Conservation (phyloP, 2,113 vertebrate species). For the Engraulis encrasicolus region DNA sequence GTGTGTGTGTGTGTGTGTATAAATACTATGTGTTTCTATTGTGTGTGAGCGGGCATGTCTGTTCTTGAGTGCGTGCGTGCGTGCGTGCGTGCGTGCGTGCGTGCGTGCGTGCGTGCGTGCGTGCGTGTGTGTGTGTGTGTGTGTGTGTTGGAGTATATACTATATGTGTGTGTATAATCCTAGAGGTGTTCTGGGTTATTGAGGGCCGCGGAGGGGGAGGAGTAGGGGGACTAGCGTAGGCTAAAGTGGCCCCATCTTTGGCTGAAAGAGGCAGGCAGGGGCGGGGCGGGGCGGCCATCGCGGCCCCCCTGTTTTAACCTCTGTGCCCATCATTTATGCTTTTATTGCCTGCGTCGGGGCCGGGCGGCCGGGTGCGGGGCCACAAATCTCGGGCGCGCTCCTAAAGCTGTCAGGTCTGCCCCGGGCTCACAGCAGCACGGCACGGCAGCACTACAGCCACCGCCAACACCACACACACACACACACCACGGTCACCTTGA, state of each 20-base stretch:
- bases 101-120: too few relatives aligned
- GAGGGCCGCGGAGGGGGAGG: constrained; percentile 35
- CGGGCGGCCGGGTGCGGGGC: constrained; percentile 72
- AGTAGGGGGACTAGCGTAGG: constrained; percentile 47
- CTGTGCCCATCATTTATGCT: constrained; percentile 73
- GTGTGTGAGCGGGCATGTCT: too few relatives aligned
- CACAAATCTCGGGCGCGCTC: constrained; percentile 77
- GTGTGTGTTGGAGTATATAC: too few relatives aligned
- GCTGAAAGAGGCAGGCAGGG: constrained; percentile 49
- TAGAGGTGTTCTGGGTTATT: constrained; percentile 13
- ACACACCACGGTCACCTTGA: constrained; percentile 80
- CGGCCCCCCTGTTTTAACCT: constrained; percentile 77
- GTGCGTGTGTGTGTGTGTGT: too few relatives aligned
- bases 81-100: too few relatives aligned
- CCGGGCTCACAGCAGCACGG: constrained; percentile 68
- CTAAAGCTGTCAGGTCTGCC: constrained; percentile 78
- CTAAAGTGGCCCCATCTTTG: constrained; percentile 36
- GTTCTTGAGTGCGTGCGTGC: too few relatives aligned
- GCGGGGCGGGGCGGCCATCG: constrained; percentile 55
- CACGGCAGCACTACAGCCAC: too few relatives aligned
- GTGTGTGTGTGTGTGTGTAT: too few relatives aligned
- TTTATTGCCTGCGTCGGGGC: constrained; percentile 73
- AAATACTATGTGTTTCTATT: too few relatives aligned
- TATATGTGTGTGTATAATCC: too few relatives aligned
- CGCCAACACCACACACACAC: too few relatives aligned